Evolutionary conservation across 2,113 vertebrate species (phyloP).

Genomic region (Salvator merianae): DNA sequence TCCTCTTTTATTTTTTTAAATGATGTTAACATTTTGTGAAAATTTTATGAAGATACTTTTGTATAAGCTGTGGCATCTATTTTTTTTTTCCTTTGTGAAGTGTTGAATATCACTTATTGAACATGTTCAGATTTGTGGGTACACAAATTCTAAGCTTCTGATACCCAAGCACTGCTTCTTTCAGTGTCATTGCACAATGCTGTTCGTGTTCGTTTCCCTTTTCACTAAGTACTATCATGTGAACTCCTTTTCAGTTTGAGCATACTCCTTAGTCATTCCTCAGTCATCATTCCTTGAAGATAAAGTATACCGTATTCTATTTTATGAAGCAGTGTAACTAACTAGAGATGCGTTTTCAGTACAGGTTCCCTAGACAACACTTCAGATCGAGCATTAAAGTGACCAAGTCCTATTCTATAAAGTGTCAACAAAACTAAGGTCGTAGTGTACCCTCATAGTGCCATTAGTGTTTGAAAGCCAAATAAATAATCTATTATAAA

Average conservation of each 20-base stretch:
- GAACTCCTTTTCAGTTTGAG: constrained; percentile 59
- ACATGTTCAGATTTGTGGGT: constrained; percentile 78
- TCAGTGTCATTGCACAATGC: constrained; percentile 72
- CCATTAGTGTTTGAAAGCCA: constrained; percentile 76
- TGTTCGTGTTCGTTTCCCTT: constrained; percentile 45
- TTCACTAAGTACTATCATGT: constrained; percentile 75
- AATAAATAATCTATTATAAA: constrained; percentile 61
- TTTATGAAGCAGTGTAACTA: constrained; percentile 79
- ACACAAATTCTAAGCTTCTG: constrained; percentile 72
- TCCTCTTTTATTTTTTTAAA: constrained; percentile 89
- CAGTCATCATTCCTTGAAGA: constrained; percentile 66
- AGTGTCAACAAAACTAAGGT: constrained; percentile 72
- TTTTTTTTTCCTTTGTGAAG: constrained; percentile 81
- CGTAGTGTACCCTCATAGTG: constrained; percentile 70
- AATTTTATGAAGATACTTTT: constrained; percentile 90
- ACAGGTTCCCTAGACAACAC: constrained; percentile 78
- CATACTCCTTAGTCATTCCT: constrained; percentile 68
- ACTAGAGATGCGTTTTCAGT: constrained; percentile 74
- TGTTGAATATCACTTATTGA: constrained; percentile 81
- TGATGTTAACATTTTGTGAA: constrained; percentile 91
- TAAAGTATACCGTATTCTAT: constrained; percentile 56
- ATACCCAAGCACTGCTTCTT: constrained; percentile 73
- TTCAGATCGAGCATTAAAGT: constrained; percentile 78
- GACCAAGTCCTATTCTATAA: constrained; percentile 77
- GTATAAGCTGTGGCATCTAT: constrained; percentile 88